Percentiles rank a stretch among this genome's conserved stretches.
Conservation (phyloP, 2,888 invertebrate genomes). For the Craniophora ligustri region DNA sequence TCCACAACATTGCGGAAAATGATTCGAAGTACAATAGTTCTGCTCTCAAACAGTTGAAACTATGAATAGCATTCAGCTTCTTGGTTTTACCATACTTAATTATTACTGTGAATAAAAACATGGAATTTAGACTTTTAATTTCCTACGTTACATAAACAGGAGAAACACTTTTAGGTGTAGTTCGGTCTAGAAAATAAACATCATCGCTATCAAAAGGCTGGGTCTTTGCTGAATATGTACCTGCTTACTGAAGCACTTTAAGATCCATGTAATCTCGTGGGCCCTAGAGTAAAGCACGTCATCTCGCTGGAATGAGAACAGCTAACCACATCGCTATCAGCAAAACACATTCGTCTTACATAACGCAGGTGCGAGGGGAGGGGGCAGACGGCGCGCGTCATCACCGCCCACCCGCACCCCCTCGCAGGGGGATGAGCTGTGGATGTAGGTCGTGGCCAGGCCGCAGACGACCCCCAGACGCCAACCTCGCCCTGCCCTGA, state of each 20-base stretch:
- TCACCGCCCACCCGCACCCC: slow-evolving; percentile 48
- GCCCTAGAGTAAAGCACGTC: slow-evolving; percentile 25
- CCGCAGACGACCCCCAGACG: slow-evolving; percentile 86
- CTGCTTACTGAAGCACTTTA: slow-evolving; percentile 3
- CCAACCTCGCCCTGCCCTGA: slow-evolving; percentile 70
- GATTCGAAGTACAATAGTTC: too few relatives aligned
- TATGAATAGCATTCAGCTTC: too few relatives aligned
- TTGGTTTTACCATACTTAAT: too few relatives aligned
- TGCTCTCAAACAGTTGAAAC: too few relatives aligned
- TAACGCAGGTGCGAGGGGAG: slow-evolving; percentile 74
- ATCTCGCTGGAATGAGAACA: slow-evolving; percentile 29
- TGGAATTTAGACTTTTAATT: too few relatives aligned
- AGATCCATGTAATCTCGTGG: slow-evolving; percentile 25
- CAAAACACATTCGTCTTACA: slow-evolving; percentile 75
- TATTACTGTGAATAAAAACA: too few relatives aligned
- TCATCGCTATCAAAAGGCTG: background rate
- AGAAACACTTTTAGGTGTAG: background rate
- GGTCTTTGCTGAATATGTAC: slow-evolving; percentile 7
- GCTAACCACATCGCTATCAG: slow-evolving; percentile 57
- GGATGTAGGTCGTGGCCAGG: slow-evolving; percentile 84
- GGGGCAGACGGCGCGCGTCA: slow-evolving; percentile 67
- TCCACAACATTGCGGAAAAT: slow-evolving; percentile 1
- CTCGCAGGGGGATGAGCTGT: slow-evolving; percentile 46
- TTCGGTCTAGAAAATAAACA: background rate
- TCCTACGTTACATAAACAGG: background rate